Evolutionary conservation across 2,797 vertebrate species (phyloP).

Genomic region (Argya squamiceps): DNA sequence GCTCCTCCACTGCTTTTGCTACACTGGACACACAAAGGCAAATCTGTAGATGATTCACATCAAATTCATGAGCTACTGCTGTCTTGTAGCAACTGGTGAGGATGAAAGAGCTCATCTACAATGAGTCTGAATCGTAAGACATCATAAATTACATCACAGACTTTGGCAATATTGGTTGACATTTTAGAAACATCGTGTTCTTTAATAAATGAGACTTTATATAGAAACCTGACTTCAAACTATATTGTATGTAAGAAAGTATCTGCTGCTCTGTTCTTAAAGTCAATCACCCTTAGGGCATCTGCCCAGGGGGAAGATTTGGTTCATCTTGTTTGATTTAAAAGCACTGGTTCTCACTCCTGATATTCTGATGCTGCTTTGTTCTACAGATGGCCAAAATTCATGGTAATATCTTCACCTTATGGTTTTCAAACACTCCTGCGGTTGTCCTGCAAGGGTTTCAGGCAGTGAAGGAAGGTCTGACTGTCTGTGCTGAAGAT

Average conservation of each 20-base stretch:
- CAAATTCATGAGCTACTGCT: not conserved
- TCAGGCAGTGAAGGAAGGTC: conserved; percentile 42
- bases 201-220: not conserved
- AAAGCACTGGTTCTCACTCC: not conserved
- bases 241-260: not conserved
- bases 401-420: conserved; percentile 7
- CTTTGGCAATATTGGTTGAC: not conserved
- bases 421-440: not conserved
- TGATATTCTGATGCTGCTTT: not conserved
- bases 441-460: conserved; percentile 18
- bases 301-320: not conserved
- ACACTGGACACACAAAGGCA: not conserved
- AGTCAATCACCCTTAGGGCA: not conserved
- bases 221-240: not conserved
- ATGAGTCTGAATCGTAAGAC: not conserved
- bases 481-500: conserved; percentile 3
- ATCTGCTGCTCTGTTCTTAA: not conserved
- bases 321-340: not conserved
- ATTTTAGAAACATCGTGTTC: not conserved
- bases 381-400: not conserved
- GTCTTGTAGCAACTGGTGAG: not conserved
- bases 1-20: not conserved
- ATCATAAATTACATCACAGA: not conserved
- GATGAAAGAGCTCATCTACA: not conserved
- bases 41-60: not conserved